These are phyloP conservation scores for Pogonocherus hispidulus DNA, from an alignment of 2,888 invertebrate species.

Conservation along the genomic window DNA sequence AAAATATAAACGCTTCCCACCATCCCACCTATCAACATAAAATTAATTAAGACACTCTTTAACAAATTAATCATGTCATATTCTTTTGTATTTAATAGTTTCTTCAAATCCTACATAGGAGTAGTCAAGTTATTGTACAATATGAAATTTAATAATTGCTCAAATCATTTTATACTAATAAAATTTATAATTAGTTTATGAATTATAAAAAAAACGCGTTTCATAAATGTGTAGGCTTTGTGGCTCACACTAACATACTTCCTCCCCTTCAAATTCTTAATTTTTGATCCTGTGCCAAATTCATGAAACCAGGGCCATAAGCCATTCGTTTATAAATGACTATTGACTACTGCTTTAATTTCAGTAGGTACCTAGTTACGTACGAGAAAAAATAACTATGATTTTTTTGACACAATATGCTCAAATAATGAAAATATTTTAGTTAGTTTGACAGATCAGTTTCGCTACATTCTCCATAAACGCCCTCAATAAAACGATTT, in stretches of 20 bases:
- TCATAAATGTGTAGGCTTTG: not conserved
- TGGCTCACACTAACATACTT: not conserved
- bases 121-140: not conserved
- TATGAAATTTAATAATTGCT: not conserved
- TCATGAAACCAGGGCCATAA: not conserved
- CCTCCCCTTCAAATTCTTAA: constrained; percentile 16
- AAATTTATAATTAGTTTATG: not conserved
- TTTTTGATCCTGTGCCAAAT: not conserved
- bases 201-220: not conserved
- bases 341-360: not conserved
- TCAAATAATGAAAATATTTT: no score
- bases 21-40: not conserved
- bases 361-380: not conserved
- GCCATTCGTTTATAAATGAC: constrained; percentile 8
- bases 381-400: not conserved
- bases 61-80: not conserved
- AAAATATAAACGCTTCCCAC: not conserved
- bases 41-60: constrained; percentile 10
- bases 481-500: no score
- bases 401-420: no score
- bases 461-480: no score
- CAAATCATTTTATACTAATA: not conserved
- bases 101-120: not conserved
- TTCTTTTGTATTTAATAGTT: not conserved
- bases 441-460: no score